Base-by-base conservation (phyloP, 1,140 invertebrate species). In the Cydia pomonella region DNA sequence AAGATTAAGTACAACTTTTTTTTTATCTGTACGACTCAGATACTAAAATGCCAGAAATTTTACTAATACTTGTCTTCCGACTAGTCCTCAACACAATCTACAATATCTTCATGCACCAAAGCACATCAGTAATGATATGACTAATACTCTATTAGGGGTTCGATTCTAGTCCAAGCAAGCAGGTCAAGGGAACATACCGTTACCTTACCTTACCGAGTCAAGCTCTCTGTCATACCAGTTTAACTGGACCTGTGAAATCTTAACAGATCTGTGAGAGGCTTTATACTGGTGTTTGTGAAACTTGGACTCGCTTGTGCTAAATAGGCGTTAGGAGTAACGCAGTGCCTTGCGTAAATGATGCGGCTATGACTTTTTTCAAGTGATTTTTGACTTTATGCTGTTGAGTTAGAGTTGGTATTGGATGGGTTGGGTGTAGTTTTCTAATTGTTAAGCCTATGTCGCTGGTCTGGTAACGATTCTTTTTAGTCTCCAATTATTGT, bases 81-180 rank as follows among this genome's bases (percentile, higher is more conserved):
- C 1, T 4, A 53, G 16, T n/a, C 47, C n/a, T 10, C 53, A 59
- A 23, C 47, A 18, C 47, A n/a, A 53, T 50, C 47, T 50, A 50
- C 38, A n/a, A n/a, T n/a, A 33, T 33, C 2, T 44, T 4, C 47
- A 59, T 59, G 53, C 53, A 59, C 53, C 21, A 23, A 59, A 23
- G 53, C 53, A 59, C 53, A 59, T 23, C 53, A 12, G 53, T 59
- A 59, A 69, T 69, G 27, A 64, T 33, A 69, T 69, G 64, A 69
- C 64, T 69, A 69, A 69, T 75, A 74, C 47, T 76, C 50, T 71
- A 64, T 76, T 78, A 75, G 73, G 41, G 72, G 75, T 72, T 75
- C 75, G 76, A 78, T 76, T 76, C 75, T 78, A 73, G 75, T 76
- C 62, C 66, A 73, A 59, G 59, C 71, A 78, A 80, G 27, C 77